These are phyloP conservation scores for Myotis lucifugus DNA, from an alignment of 2,113 vertebrate species.

Conservation along the genomic window DNA sequence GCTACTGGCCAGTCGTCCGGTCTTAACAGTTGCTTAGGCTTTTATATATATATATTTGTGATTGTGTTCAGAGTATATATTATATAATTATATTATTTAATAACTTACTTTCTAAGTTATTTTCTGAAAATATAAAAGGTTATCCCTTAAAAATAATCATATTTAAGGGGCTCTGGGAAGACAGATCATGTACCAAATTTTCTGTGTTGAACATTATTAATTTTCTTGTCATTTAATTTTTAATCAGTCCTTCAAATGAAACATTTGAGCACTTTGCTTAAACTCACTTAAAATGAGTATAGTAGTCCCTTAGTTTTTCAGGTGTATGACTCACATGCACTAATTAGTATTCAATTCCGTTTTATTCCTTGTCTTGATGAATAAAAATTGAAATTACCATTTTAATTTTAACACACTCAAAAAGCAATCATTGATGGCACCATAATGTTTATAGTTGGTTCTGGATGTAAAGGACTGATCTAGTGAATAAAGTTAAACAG, in stretches of 20 bases:
- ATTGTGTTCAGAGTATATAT: not conserved
- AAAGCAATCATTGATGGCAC: constrained; percentile 81
- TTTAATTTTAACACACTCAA: constrained; percentile 82
- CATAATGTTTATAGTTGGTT: constrained; percentile 79
- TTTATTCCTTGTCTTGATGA: constrained; percentile 80
- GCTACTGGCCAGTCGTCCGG: too few relatives aligned
- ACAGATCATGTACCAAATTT: constrained; percentile 40
- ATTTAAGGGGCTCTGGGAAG: constrained; percentile 7
- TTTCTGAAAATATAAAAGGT: not conserved
- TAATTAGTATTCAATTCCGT: constrained; percentile 82
- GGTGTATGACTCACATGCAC: constrained; percentile 74
- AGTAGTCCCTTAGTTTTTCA: constrained; percentile 75
- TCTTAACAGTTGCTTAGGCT: too few relatives aligned
- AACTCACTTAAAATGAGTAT: constrained; percentile 75
- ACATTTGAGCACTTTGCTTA: constrained; percentile 75
- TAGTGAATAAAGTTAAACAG: constrained; percentile 41
- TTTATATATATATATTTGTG: not conserved
- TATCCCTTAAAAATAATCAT: not conserved
- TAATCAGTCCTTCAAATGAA: constrained; percentile 73
- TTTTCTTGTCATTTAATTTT: constrained; percentile 75
- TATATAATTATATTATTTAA: not conserved
- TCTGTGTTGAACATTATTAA: constrained; percentile 75
- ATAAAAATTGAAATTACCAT: constrained; percentile 83
- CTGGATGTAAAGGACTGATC: constrained; percentile 80
- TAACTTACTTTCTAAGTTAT: not conserved